Conservation (phyloP, 2,888 invertebrate genomes). For the Sericinus montela region DNA sequence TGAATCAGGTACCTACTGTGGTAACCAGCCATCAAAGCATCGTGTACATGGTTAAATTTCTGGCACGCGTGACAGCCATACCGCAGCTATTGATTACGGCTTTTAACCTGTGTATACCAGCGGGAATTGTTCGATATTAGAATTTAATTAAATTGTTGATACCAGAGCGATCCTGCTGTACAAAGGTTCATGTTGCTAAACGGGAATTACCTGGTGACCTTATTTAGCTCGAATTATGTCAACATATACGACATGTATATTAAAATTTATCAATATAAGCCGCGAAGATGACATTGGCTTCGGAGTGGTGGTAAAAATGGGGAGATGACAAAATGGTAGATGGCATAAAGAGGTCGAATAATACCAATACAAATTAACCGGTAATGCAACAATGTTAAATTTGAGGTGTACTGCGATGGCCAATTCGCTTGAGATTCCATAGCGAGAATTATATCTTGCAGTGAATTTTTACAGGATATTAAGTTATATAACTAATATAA, state of each 20-base stretch:
- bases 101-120: constrained; percentile 9
- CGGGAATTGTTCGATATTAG: constrained; percentile 11
- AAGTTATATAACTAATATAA: too few species aligned
- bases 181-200: neutral
- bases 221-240: neutral
- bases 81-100: constrained; percentile 14
- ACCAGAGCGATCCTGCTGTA: neutral
- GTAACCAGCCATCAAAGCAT: neutral
- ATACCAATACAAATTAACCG: too few species aligned
- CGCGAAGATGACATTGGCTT: too few species aligned
- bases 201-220: neutral
- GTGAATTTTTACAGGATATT: too few species aligned
- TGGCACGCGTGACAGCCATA: constrained; percentile 9
- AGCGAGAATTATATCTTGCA: too few species aligned
- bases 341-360: too few species aligned
- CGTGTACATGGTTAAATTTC: constrained; percentile 6
- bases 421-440: too few species aligned
- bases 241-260: neutral
- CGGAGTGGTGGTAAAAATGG: too few species aligned
- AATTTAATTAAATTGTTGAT: constrained; percentile 18
- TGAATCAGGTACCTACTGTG: neutral
- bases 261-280: too few species aligned
- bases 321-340: too few species aligned
- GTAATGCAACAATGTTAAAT: too few species aligned
- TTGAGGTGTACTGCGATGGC: too few species aligned